Evolutionary conservation across 2,113 vertebrate species (phyloP), one percentile per base, ranked within the genome.

Genomic region (Paralichthys olivaceus): DNA sequence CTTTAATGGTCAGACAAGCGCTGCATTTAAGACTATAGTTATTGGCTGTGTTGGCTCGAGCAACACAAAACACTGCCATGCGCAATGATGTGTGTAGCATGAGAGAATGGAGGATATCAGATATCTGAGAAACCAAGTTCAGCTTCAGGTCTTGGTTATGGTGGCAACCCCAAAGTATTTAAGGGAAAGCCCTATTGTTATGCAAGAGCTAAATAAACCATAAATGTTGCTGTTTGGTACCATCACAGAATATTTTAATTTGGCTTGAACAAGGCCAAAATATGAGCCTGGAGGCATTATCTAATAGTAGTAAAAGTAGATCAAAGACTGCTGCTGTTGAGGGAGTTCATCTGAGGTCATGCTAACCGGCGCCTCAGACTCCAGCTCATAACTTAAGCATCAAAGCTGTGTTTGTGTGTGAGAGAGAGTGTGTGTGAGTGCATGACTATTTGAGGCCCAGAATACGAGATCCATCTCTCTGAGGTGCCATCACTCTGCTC

Each of bases 341-440:
- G 76, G 69, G 84, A 87, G 91, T 89, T 93, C 90, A 90, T 70
- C 47, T 80, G 61, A 89, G 90, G 90, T 92, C 91, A 88, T 72
- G 63, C 69, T 70, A 78, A 84, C 84, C 1, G 68, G 87, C 63
- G 80, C 84, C 89, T 84, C 73, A 58, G 53, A 75, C 81, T 80
- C 62, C 66, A 69, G 84, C 89, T 90, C 85, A 86, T 89, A 91
- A 91, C 87, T 87, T 89, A n/a, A 69, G 74, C 88, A 90, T 92
- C 89, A 91, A 92, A 93, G 91, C 83, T 64, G 62, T 61, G 47
- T 83, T 85, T 84, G 83, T 87, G 83, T 87, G 79, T 53, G 77
- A 64, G 53, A 55, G 83, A 40, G 37, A 40, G 37, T 12, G 37
- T 40, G 84, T 5, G n/a, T 34, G 81, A 75, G 77, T 67, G 73